Percentiles rank a stretch among this genome's conserved stretches.
Evolutionary conservation across 2,888 invertebrate species (phyloP).

Genomic region (Ferrisia virgata): DNA sequence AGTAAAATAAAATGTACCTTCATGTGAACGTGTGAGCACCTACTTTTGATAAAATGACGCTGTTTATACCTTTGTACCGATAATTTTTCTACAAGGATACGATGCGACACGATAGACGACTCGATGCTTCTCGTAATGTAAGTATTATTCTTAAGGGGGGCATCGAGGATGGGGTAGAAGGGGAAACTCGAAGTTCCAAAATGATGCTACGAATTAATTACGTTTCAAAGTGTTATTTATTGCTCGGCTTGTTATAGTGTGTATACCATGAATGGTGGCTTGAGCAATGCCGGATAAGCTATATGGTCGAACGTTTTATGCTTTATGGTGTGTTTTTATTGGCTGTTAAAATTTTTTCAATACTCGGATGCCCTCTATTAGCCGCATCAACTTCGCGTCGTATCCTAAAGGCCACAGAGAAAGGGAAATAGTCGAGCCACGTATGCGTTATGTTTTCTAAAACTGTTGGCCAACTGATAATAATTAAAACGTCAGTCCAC

Average conservation of each 20-base stretch:
- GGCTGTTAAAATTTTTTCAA: constrained; percentile 9
- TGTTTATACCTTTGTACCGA: no score
- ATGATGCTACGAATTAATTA: neutral
- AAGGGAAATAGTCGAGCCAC: neutral
- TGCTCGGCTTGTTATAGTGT: neutral
- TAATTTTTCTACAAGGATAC: no score
- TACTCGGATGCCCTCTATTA: neutral
- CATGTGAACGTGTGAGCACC: no score
- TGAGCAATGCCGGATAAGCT: neutral
- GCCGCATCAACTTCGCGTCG: no score
- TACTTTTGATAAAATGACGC: no score
- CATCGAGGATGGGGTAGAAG: neutral
- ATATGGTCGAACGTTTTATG: neutral
- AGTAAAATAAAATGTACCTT: no score
- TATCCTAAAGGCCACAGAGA: neutral
- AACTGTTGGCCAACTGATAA: neutral
- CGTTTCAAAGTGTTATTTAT: neutral
- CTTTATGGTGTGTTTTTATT: neutral
- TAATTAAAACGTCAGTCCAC: constrained; percentile 11
- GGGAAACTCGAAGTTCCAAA: neutral
- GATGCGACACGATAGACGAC: no score
- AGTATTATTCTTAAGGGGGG: neutral
- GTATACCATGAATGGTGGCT: neutral
- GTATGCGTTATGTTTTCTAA: neutral
- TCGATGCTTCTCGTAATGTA: neutral